Conservation (phyloP, 2,797 vertebrate genomes). For the Hephaestus fuliginosus region DNA sequence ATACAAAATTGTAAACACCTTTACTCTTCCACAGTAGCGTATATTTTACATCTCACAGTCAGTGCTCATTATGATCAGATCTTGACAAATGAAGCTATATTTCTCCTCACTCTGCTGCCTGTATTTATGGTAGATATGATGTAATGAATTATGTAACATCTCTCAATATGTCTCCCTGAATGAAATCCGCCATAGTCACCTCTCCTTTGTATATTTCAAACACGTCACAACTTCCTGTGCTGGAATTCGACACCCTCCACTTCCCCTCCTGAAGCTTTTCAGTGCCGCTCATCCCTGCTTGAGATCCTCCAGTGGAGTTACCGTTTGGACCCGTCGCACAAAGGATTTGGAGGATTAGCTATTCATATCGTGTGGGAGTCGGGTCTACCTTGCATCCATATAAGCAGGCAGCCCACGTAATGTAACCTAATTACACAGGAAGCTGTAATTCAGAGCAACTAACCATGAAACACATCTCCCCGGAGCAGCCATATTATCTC, state of each 20-base stretch:
- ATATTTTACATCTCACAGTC: background rate
- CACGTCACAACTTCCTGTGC: conserved; percentile 1
- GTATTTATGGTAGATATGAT: background rate
- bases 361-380: conserved; percentile 29
- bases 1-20: no score
- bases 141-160: background rate
- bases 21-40: no score
- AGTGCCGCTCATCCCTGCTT: background rate
- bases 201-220: background rate
- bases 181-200: background rate
- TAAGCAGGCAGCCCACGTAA: conserved; percentile 44
- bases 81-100: background rate
- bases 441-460: conserved; percentile 51
- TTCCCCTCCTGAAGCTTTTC: background rate
- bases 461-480: conserved; percentile 30
- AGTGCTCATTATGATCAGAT: background rate
- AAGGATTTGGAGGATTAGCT: conserved; percentile 38
- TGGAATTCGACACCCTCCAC: background rate
- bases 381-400: conserved; percentile 25
- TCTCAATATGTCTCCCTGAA: background rate
- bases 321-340: conserved; percentile 1
- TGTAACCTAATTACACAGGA: conserved; percentile 54
- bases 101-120: background rate
- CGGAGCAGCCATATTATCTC: conserved; percentile 41
- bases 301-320: background rate